A percentile compares a stretch with the other conserved stretches of the same genome.
phyloP scores from a whole-genome alignment of 2,797 vertebrate genomes.

The Sebastes cheni region DNA sequence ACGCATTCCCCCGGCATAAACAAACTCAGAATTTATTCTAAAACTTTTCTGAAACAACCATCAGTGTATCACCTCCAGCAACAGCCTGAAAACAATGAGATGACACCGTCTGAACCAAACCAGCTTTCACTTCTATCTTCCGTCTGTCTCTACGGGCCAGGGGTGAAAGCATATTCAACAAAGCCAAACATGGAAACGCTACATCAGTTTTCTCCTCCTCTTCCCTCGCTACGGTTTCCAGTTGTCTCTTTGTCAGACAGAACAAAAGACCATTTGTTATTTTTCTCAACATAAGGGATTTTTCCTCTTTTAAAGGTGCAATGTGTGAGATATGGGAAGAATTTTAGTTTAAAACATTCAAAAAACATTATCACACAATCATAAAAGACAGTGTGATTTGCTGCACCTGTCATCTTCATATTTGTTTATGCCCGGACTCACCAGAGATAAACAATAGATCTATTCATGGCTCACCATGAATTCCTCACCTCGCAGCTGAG shows the following conservation, averaged over 20 bases:
- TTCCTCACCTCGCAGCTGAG: conserved; percentile 35
- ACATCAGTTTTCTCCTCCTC: not conserved
- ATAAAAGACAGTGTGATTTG: conserved; percentile 19
- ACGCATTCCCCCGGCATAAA: not conserved
- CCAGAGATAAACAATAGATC: conserved; percentile 43
- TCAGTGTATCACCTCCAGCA: not conserved
- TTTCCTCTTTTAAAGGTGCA: conserved; percentile 10
- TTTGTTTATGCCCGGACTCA: conserved; percentile 21
- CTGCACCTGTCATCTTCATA: conserved; percentile 27
- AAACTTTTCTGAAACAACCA: not conserved
- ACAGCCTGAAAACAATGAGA: not conserved
- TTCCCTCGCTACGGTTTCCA: not conserved
- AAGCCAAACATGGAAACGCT: not conserved
- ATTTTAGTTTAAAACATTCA: not conserved
- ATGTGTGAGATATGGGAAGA: not conserved
- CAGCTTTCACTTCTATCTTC: not conserved
- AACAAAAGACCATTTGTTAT: conserved; percentile 15
- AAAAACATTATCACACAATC: not conserved
- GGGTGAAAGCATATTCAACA: not conserved
- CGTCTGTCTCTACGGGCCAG: not conserved
- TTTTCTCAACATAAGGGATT: conserved; percentile 19
- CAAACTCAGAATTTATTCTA: not conserved
- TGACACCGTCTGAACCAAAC: not conserved
- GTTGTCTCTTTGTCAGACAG: conserved; percentile 3
- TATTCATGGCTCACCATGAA: conserved; percentile 24